Evolutionary conservation across 30 jellyfish, hydroid and myxozoan genomes (phyloP).

Genomic region (Pelagia noctiluca): DNA sequence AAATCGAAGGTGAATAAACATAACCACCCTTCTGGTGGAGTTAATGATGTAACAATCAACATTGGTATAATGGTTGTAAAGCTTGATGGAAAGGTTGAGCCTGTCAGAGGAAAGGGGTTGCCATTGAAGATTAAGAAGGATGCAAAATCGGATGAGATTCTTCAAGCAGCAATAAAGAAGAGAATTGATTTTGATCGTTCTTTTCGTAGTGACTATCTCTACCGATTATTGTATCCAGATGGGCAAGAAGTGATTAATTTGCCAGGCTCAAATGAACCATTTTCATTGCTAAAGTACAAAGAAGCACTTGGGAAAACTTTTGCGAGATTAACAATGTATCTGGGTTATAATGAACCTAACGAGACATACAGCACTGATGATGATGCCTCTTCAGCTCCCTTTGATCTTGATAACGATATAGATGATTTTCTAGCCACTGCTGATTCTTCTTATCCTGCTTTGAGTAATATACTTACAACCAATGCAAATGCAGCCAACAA

Average conservation of each 20-base stretch:
- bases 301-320: conserved; percentile 67
- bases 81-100: conserved; percentile 56
- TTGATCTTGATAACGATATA: conserved; percentile 23
- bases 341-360: conserved; percentile 38
- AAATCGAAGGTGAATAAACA: conserved; percentile 47
- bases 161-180: conserved; percentile 59
- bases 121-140: conserved; percentile 33
- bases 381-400: conserved; percentile 54
- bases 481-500: conserved; percentile 43
- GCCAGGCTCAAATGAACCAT: conserved; percentile 68
- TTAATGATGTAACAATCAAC: conserved; percentile 53
- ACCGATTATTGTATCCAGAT: conserved; percentile 61
- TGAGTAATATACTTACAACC: conserved; percentile 27
- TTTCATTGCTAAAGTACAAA: conserved; percentile 56
- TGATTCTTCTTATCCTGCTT: conserved; percentile 38
- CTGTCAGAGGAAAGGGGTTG: conserved; percentile 61
- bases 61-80: conserved; percentile 53
- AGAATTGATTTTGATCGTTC: conserved; percentile 52
- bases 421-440: conserved; percentile 46
- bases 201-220: conserved; percentile 50
- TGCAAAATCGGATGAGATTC: conserved; percentile 43
- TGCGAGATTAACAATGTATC: conserved; percentile 37
- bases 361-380: conserved; percentile 44
- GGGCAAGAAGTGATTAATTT: conserved; percentile 60
- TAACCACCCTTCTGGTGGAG: conserved; percentile 57